Evolutionary conservation across 1,140 invertebrate genomes (phyloP).

Genomic region (Zaprionus davidi): DNA sequence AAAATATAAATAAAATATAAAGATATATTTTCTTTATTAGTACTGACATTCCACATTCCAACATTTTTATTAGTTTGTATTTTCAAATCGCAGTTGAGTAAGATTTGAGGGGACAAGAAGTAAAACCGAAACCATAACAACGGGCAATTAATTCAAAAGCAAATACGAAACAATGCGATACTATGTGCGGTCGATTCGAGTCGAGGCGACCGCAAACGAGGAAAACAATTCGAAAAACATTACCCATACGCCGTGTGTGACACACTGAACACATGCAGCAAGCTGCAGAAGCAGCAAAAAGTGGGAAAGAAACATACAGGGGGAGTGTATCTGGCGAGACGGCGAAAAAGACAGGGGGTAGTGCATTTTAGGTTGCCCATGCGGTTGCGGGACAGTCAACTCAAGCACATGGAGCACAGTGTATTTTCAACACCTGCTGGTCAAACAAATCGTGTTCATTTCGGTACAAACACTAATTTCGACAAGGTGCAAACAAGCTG

Average conservation of each 20-base stretch:
- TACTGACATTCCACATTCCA: too few species aligned
- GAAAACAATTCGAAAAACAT: slow-evolving; percentile 78
- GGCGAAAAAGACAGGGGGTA: neutral
- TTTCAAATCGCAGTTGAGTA: slow-evolving; percentile 1
- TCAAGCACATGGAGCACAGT: slow-evolving; percentile 52
- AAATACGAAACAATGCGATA: slow-evolving; percentile 47
- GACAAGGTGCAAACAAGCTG: slow-evolving; percentile 82
- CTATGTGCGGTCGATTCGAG: neutral
- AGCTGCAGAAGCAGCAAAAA: slow-evolving; percentile 22
- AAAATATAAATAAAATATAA: too few species aligned
- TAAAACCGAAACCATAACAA: neutral
- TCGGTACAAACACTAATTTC: slow-evolving; percentile 80
- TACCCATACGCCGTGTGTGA: slow-evolving; percentile 74
- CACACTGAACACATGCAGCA: slow-evolving; percentile 32
- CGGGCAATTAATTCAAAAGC: slow-evolving; percentile 43
- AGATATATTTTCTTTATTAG: neutral
- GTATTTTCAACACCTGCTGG: slow-evolving; percentile 81
- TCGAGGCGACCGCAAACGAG: slow-evolving; percentile 46
- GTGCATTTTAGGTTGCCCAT: slow-evolving; percentile 5
- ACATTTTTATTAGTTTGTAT: neutral
- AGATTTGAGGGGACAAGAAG: slow-evolving; percentile 1
- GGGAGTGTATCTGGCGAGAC: neutral
- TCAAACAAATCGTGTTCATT: slow-evolving; percentile 82
- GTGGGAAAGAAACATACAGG: neutral
- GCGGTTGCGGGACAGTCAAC: slow-evolving; percentile 36